Percentiles rank a stretch among this genome's conserved stretches.
These are phyloP conservation scores for Buphagus erythrorhynchus DNA, from an alignment of 2,797 vertebrate genomes.

Conservation along the genomic window DNA sequence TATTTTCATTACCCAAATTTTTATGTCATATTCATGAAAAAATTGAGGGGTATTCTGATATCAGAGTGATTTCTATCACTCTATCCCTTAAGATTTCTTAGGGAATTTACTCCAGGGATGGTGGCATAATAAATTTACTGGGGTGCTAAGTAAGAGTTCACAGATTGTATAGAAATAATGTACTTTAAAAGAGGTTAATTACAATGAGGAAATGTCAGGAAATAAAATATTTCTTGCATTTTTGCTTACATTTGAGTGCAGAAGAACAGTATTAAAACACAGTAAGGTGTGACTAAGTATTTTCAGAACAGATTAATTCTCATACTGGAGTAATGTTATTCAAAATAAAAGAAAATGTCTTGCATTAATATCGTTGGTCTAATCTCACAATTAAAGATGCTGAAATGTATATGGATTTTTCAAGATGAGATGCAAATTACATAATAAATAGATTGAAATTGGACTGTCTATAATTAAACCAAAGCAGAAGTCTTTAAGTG, in stretches of 20 bases:
- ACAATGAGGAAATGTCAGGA: not conserved
- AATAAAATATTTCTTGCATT: not conserved
- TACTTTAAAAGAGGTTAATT: not conserved
- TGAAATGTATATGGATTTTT: conserved; percentile 36
- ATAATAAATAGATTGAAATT: conserved; percentile 42
- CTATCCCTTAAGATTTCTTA: not conserved
- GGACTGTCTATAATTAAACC: conserved; percentile 48
- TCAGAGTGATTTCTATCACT: not conserved
- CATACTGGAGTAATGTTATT: not conserved
- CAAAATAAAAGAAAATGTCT: not conserved
- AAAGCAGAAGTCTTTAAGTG: conserved; percentile 46
- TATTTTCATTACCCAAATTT: not conserved
- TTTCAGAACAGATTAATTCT: not conserved
- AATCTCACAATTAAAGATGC: conserved; percentile 1
- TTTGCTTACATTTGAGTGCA: not conserved
- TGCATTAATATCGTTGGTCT: not conserved
- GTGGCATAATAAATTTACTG: not conserved
- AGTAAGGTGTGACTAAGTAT: not conserved
- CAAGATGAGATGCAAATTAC: conserved; percentile 37
- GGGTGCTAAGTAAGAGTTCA: not conserved
- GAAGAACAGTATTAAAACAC: not conserved
- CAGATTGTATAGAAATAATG: not conserved
- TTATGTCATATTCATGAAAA: not conserved
- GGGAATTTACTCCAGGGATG: not conserved
- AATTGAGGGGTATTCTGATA: not conserved